Evolutionary conservation across 2,888 invertebrate species (phyloP), one percentile per base, ranked within the genome.

Genomic region (Blera fallax): DNA sequence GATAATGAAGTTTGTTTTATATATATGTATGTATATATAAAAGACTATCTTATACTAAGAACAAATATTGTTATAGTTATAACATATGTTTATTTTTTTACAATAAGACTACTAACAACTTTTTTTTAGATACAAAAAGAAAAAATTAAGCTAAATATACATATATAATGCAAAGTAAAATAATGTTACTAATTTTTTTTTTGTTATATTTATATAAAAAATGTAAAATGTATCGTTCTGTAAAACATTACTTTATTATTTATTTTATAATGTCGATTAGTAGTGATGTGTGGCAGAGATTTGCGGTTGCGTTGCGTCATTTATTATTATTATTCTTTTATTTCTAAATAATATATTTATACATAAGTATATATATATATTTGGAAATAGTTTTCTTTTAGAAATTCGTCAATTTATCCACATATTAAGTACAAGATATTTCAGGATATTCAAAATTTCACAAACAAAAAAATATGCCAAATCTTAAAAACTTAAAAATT

Each of bases 261-360:
- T 62, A 7, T 40, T 60, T 50, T 37, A 73, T 48, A 70, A 77
- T 78, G 72, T 77, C 60, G 52, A 72, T 83, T 67, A 78, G 78
- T 64, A 74, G 79, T 79, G 79, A 79, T 84, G 84, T 84, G 79
- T 84, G 84, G 84, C 84, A 84, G 84, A 84, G 79, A 84, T 79
- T 84, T 84, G 84, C 58, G 83, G 79, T 84, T 84, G 78, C 83
- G 83, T 83, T 78, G 78, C 69, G 69, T 84, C 65, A 65, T 79
- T 74, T 56, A 45, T 29, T 56, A 21, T 43, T 48, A 29, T 18
- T 50, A 32, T 16, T 58, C 21, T 21, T 37, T 37, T 18, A 52
- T 58, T 52, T 60, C n/a, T 16, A 54, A 21, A 45, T n/a, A 52
- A 56, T 10, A 11, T 48, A 48, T 16, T 7, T 32, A 34, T 34